Evolutionary conservation across 2,113 vertebrate species (phyloP), one percentile per base, ranked within the genome.

Genomic region (Crotalus horridus): DNA sequence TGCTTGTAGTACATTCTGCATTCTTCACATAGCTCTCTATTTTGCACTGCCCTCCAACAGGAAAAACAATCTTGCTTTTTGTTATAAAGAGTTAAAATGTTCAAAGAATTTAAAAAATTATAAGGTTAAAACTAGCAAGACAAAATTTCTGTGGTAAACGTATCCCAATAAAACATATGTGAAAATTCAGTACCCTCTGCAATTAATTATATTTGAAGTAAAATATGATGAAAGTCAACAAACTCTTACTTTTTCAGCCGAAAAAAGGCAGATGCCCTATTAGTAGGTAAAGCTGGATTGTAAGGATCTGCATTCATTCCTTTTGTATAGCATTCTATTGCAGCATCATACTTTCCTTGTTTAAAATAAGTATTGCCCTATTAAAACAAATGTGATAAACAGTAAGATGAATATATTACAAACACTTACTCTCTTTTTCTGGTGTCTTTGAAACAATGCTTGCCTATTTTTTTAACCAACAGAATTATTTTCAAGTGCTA

Each of bases 361-460:
- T 98, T 99, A 93, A 99, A 99, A 85, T 98, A 98, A 10, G 90
- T 93, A 95, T 99, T 99, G 4, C 99, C 99, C 99, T 99, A 93
- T 88, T 95, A 92, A 46, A 89, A 85, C 43, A 93, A 69, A 89
- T 88, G n/a, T 61, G 58, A 86, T 21, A 12, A 21, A 2, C 0
- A 5, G 56, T 93, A 86, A 91, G 53, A 93, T n/a, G 1, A 92
- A 93, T 39, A 87, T 91, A 54, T 7, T 89, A 26, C 15, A 94
- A 81, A 43, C 17, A 15, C 21, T 17, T 88, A 69, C 53, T 74
- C 39, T 51, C 15, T 69, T 23, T 23, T 48, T 90, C 29, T 17
- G 6, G 26, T 3, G 11, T 56, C 2, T 59, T 91, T 29, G 24
- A 46, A 92, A 53, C 26, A 33, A 58, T 61, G 29, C 3, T 39